Evolutionary conservation across 53 echinoderm and acorn worm genomes (phyloP).

Genomic region (Apostichopus leukothele): DNA sequence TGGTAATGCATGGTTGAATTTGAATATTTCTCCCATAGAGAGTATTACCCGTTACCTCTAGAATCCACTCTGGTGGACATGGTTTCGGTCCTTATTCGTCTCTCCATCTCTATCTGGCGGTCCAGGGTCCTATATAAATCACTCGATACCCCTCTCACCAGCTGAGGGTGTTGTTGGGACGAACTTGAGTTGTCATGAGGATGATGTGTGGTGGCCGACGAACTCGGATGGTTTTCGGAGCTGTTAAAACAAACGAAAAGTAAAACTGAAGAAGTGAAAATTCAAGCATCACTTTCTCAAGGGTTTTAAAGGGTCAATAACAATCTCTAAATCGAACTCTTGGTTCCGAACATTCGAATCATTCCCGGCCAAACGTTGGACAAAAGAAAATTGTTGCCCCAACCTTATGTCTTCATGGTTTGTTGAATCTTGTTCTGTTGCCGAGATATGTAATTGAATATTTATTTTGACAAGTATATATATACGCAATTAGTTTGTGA

Average conservation of each 20-base stretch:
- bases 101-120: slow-evolving; percentile 79
- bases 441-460: too few relatives aligned
- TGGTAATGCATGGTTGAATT: not conserved
- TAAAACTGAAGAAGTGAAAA: not conserved
- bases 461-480: too few relatives aligned
- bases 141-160: slow-evolving; percentile 50
- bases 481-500: too few relatives aligned
- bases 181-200: slow-evolving; percentile 42
- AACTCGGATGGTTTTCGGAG: slow-evolving; percentile 3
- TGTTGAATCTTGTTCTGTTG: too few relatives aligned
- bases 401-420: too few relatives aligned
- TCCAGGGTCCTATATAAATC: slow-evolving; percentile 74
- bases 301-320: too few relatives aligned
- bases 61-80: slow-evolving; percentile 46
- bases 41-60: slow-evolving; percentile 44
- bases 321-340: too few relatives aligned
- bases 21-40: not conserved
- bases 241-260: not conserved
- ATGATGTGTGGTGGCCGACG: not conserved
- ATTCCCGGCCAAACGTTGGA: too few relatives aligned
- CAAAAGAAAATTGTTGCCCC: too few relatives aligned
- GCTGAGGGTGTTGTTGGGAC: not conserved
- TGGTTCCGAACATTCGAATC: too few relatives aligned
- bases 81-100: slow-evolving; percentile 73
- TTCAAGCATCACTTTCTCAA: not conserved